phyloP scores from a whole-genome alignment of 2,797 vertebrate species.

The Siniperca undulata region DNA sequence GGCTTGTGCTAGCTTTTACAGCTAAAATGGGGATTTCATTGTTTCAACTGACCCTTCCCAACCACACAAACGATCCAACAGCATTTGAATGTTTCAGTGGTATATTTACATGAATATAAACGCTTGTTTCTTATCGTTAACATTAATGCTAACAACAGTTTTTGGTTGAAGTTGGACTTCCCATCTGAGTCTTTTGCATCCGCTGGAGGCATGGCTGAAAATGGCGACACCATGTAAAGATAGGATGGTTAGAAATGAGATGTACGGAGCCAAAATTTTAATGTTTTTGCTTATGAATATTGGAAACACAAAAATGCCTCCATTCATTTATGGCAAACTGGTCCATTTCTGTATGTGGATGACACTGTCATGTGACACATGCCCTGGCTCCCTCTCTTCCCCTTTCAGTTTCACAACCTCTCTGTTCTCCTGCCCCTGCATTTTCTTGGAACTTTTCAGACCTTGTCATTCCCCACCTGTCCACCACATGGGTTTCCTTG shows the following conservation, averaged over 20 bases:
- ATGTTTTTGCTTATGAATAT: neutral
- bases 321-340: neutral
- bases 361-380: no score
- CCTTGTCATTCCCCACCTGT: no score
- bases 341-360: no score
- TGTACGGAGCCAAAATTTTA: neutral
- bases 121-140: no score
- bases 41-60: neutral
- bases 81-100: no score
- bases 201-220: neutral
- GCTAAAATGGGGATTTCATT: neutral
- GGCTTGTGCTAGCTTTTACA: neutral
- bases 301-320: neutral
- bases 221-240: neutral
- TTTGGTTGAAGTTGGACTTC: neutral
- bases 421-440: no score
- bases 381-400: no score
- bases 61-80: neutral
- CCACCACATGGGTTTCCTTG: no score
- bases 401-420: no score
- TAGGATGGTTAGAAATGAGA: neutral
- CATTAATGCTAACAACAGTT: no score
- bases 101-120: no score
- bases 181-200: neutral
- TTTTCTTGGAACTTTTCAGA: no score